Conservation (phyloP, 2,888 invertebrate genomes). For the Aleiodes testaceus region DNA sequence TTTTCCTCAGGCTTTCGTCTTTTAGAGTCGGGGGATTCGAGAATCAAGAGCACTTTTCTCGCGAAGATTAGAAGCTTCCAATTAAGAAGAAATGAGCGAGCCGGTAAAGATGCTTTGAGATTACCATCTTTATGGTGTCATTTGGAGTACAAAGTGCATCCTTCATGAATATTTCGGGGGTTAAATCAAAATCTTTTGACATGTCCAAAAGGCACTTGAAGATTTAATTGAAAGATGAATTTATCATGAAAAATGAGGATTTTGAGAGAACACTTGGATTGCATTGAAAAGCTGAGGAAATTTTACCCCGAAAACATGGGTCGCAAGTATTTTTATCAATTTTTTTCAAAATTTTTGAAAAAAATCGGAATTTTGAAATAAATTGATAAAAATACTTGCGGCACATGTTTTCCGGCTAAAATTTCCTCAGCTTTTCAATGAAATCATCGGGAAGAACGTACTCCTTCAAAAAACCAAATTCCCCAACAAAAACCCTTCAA, state of each 20-base stretch:
- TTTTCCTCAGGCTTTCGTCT: background rate
- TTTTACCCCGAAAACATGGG: too few species aligned
- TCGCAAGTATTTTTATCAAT: too few species aligned
- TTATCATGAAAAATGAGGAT: background rate
- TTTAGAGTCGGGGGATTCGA: background rate
- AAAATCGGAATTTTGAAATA: too few species aligned
- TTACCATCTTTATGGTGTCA: background rate
- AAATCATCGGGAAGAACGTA: too few species aligned
- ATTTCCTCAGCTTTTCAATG: too few species aligned
- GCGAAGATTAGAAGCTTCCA: constrained; percentile 10
- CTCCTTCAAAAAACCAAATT: too few species aligned
- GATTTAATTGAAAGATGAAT: background rate
- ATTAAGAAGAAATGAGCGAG: constrained; percentile 15
- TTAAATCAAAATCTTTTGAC: constrained; percentile 1
- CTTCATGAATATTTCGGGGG: constrained; percentile 16
- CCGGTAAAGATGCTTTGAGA: background rate
- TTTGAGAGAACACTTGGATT: too few species aligned
- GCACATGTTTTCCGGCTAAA: too few species aligned
- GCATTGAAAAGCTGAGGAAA: too few species aligned
- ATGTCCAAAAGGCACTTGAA: background rate
- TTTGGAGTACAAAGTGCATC: background rate
- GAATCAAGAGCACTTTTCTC: constrained; percentile 21
- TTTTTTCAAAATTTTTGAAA: too few species aligned
- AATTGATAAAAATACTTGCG: too few species aligned
- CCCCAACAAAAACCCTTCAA: too few species aligned